Evolutionary conservation across 1,140 invertebrate species (phyloP).

Genomic region (Argopecten irradians): DNA sequence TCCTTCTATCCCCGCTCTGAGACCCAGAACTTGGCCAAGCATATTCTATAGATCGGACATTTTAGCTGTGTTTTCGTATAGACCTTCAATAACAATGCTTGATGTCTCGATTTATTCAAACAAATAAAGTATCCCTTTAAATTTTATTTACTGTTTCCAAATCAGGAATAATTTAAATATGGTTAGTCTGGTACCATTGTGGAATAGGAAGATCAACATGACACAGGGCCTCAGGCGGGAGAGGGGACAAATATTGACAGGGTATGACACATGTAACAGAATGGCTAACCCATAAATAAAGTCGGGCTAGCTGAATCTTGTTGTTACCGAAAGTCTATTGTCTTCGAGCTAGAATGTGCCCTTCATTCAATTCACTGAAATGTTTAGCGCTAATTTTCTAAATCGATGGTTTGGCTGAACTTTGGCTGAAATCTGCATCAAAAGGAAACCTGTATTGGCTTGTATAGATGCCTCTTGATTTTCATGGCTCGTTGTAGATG

Average conservation of each 20-base stretch:
- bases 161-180: background rate
- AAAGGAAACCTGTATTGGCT: no score
- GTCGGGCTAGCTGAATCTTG: no score
- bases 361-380: no score
- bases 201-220: background rate
- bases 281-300: no score
- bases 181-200: background rate
- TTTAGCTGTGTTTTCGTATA: background rate
- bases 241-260: background rate
- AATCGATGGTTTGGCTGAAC: no score
- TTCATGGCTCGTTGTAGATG: no score
- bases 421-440: no score
- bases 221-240: background rate
- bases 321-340: background rate
- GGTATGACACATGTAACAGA: background rate
- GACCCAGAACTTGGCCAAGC: no score
- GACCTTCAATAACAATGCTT: background rate
- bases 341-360: no score
- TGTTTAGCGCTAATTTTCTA: no score
- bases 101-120: background rate
- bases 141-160: conserved; percentile 14
- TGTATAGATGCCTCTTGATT: no score
- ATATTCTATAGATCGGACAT: background rate
- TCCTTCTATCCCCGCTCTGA: no score
- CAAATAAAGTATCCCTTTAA: conserved; percentile 18